Conservation (phyloP, 2,888 invertebrate genomes). For the Agrilus mali region DNA sequence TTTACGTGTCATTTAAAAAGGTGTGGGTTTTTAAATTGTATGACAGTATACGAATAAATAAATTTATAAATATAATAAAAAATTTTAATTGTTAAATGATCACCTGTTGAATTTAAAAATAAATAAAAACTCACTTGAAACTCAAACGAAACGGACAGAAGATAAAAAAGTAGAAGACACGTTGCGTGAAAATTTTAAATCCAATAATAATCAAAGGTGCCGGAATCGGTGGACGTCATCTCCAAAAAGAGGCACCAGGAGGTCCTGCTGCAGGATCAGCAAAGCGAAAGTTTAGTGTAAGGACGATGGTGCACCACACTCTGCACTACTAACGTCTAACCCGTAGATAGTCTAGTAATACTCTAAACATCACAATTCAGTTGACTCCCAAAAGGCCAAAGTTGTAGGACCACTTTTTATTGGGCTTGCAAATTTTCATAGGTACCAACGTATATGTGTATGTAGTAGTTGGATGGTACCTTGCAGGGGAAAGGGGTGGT, state of each 20-base stretch:
- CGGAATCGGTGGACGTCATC: conserved; percentile 16
- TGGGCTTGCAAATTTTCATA: conserved; percentile 47
- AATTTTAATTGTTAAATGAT: too few species aligned
- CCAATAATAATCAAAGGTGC: conserved; percentile 5
- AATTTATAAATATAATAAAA: too few species aligned
- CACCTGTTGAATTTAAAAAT: too few species aligned
- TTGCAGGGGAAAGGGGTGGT: conserved; percentile 25
- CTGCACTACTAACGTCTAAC: conserved; percentile 30
- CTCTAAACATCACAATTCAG: conserved; percentile 33
- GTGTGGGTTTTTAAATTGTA: too few species aligned
- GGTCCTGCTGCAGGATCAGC: conserved; percentile 15
- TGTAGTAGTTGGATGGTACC: conserved; percentile 8
- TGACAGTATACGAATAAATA: too few species aligned
- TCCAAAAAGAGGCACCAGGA: conserved; percentile 19
- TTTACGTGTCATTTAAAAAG: too few species aligned
- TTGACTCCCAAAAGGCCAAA: conserved; percentile 37
- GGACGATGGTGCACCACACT: conserved; percentile 16
- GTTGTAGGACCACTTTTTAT: conserved; percentile 51
- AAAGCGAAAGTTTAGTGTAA: conserved; percentile 6
- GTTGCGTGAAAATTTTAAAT: neutral
- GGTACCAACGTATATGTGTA: conserved; percentile 32
- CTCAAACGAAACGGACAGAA: conserved; percentile 7
- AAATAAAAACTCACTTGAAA: conserved; percentile 12
- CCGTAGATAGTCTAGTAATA: conserved; percentile 36
- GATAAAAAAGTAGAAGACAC: conserved; percentile 2